Evolutionary conservation across 2,113 vertebrate species (phyloP), one percentile per base, ranked within the genome.

Genomic region (Erinaceus europaeus): DNA sequence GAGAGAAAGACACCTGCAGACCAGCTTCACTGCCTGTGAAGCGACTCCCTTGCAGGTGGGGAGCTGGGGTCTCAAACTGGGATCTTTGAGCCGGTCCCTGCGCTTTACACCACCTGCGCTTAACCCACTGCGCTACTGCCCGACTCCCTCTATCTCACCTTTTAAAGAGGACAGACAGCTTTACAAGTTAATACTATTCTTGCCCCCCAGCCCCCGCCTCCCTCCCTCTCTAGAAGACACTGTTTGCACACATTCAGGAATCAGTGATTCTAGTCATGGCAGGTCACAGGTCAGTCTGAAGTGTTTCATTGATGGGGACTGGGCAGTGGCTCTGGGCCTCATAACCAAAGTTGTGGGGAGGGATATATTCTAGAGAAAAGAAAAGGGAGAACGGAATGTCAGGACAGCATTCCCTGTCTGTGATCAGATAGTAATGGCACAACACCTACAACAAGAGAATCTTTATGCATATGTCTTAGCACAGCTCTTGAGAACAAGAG

Each of bases 401-500:
- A 44, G 18, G 8, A 46, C 27, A n/a, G 53, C 4, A 13, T 32
- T 62, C 44, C 14, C 1, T 4, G 5, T 76, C 34, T 2, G 6
- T 1, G 0, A 40, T 67, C 40, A 44, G 61, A 67, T 3, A 94
- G n/a, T 84, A 90, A 91, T 1, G 0, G 29, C 78, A 93, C 86
- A 27, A 44, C 5, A 29, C 36, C 50, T 55, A 79, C 53, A 80
- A 80, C 61, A 69, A 17, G 67, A 85, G 67, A 78, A 77, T 75
- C 50, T 94, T 93, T 93, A 93, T 96, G 89, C 57, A 77, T 81
- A 11, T 42, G 85, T 62, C 74, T 90, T 46, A 75, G 71, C 88
- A 94, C 81, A 93, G 32, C 57, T 86, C 74, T 92, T 91, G 38
- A 88, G 69, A 85, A 90, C 67, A 48, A 67, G 69, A 91, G 36